phyloP scores from a whole-genome alignment of 2,888 invertebrate genomes.

The Timandra comae region DNA sequence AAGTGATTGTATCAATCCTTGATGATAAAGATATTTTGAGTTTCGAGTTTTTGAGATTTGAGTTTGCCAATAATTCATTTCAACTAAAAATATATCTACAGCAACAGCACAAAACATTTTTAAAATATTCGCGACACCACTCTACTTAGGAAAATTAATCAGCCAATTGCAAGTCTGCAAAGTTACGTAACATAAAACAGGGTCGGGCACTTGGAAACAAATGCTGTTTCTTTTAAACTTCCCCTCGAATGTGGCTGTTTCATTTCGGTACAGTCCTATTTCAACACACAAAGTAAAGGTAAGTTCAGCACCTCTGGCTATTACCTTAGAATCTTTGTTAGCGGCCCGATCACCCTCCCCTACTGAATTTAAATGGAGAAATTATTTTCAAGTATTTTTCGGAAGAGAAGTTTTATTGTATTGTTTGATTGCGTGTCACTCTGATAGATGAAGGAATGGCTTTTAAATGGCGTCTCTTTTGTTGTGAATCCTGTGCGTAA shows the following conservation, averaged over 20 bases:
- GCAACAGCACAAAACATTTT: too few relatives aligned
- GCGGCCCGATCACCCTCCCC: constrained; percentile 48
- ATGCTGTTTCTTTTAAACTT: constrained; percentile 44
- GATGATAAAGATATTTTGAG: too few relatives aligned
- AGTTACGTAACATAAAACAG: constrained; percentile 24
- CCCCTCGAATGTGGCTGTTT: constrained; percentile 37
- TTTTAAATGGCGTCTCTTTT: constrained; percentile 61
- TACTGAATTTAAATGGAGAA: constrained; percentile 74
- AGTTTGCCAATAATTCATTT: too few relatives aligned
- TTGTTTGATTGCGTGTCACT: constrained; percentile 76
- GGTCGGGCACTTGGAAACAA: constrained; percentile 33
- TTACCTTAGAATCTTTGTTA: constrained; percentile 66
- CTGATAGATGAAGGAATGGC: constrained; percentile 70
- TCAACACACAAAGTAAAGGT: constrained; percentile 45
- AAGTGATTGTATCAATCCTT: too few relatives aligned
- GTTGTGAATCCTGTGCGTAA: constrained; percentile 53
- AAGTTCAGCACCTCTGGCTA: constrained; percentile 51
- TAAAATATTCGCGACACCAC: too few relatives aligned
- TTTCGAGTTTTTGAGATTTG: too few relatives aligned
- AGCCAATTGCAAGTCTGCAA: constrained; percentile 19
- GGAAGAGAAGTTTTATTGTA: constrained; percentile 74
- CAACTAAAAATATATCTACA: too few relatives aligned
- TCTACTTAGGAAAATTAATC: constrained; percentile 22
- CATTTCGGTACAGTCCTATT: constrained; percentile 51
- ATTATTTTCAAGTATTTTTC: constrained; percentile 76